phyloP scores from a whole-genome alignment of 2,113 vertebrate species.

The Actenoides hombroni region DNA sequence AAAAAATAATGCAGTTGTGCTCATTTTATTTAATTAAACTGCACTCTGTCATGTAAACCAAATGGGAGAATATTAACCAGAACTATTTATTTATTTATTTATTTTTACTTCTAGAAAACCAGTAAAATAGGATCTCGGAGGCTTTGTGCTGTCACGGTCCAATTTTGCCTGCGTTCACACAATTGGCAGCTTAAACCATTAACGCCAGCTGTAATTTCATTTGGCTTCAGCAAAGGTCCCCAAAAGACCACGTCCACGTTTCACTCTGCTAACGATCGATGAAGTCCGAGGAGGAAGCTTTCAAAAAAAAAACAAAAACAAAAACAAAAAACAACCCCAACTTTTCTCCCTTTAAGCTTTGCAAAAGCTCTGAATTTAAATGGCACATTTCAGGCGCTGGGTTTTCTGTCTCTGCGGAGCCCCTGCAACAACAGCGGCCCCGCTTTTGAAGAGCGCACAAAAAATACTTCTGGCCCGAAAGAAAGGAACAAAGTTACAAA shows the following conservation, averaged over 20 bases:
- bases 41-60: neutral
- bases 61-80: neutral
- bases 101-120: neutral
- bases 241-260: neutral
- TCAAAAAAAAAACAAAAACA: neutral
- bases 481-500: constrained; percentile 7
- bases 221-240: neutral
- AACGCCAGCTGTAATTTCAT: neutral
- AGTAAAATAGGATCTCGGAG: neutral
- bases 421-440: neutral
- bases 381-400: neutral
- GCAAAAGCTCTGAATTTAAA: constrained; percentile 20
- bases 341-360: neutral
- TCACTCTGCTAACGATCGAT: neutral
- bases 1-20: neutral
- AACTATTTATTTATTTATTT: neutral
- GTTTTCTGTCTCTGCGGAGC: neutral
- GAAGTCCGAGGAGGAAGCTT: neutral
- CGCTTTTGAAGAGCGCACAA: constrained; percentile 9
- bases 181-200: neutral
- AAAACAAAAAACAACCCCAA: neutral
- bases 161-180: neutral
- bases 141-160: neutral
- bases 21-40: constrained; percentile 52
- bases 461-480: neutral